A percentile compares a stretch with the other conserved stretches of the same genome.
phyloP scores from a whole-genome alignment of 2,888 invertebrate genomes.

The Xylocampa areola region DNA sequence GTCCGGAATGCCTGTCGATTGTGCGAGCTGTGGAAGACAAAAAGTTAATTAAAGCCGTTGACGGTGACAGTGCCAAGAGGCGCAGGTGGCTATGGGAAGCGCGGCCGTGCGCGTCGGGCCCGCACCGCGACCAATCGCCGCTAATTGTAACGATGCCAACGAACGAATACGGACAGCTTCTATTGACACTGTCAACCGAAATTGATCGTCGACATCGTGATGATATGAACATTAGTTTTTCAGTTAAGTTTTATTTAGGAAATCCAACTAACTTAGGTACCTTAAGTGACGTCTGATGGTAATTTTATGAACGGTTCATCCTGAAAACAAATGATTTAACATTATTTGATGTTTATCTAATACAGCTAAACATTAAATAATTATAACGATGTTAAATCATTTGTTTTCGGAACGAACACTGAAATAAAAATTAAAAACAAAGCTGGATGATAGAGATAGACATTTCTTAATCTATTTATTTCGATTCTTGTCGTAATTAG shows the following conservation, averaged over 20 bases:
- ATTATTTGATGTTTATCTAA: too few species aligned
- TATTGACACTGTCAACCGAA: conserved; percentile 57
- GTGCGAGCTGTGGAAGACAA: conserved; percentile 76
- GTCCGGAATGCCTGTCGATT: conserved; percentile 78
- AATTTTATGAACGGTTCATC: background rate
- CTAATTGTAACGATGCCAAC: conserved; percentile 82
- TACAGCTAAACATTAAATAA: too few species aligned
- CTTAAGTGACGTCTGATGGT: background rate
- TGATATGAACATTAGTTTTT: conserved; percentile 5
- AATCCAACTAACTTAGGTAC: background rate
- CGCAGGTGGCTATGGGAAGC: conserved; percentile 87
- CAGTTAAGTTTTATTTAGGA: background rate
- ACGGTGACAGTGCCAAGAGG: conserved; percentile 72
- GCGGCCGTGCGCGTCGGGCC: conserved; percentile 86
- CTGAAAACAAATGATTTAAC: too few species aligned
- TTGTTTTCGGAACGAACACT: too few species aligned
- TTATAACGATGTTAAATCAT: too few species aligned
- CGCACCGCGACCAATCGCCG: conserved; percentile 85
- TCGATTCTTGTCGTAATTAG: too few species aligned
- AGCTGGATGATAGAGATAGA: too few species aligned
- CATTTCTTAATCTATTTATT: too few species aligned
- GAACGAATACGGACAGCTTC: conserved; percentile 61
- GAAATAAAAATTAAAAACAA: too few species aligned
- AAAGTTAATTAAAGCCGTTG: conserved; percentile 85
- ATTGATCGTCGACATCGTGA: conserved; percentile 32